Conservation (phyloP, 1,140 invertebrate genomes). For the Meloidogyne hapla region DNA sequence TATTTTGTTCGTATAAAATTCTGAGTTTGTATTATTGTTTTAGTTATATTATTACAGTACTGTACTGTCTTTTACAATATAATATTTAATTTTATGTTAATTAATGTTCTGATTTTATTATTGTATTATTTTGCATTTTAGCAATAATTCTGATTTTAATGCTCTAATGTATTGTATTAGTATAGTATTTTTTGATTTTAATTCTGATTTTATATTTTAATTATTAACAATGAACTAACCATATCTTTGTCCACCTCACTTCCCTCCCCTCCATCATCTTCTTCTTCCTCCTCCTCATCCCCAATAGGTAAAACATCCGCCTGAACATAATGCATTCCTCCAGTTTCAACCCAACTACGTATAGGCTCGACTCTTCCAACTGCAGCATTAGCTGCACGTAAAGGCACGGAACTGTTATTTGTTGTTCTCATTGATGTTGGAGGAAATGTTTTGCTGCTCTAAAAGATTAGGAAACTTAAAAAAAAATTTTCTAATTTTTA, state of each 20-base stretch:
- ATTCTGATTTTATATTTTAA: too few species aligned
- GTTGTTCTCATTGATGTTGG: conserved; percentile 18
- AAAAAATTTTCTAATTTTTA: neutral
- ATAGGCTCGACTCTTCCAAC: conserved; percentile 22
- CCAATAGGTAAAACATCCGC: conserved; percentile 31
- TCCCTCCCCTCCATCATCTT: neutral
- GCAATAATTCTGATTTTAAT: neutral
- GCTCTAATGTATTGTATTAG: neutral
- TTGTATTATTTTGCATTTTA: neutral
- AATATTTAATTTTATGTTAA: too few species aligned
- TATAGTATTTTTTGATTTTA: too few species aligned
- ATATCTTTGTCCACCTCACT: conserved; percentile 4
- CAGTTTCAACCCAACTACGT: conserved; percentile 38
- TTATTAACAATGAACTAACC: neutral
- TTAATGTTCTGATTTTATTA: too few species aligned
- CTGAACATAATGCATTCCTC: conserved; percentile 46
- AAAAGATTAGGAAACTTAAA: neutral
- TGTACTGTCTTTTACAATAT: too few species aligned
- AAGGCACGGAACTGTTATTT: neutral
- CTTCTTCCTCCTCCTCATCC: conserved; percentile 37
- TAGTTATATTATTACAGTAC: too few species aligned
- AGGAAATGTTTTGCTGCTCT: conserved; percentile 30
- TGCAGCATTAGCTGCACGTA: neutral
- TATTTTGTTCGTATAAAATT: too few species aligned
- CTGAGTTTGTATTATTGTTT: too few species aligned